These are phyloP conservation scores for Acropternis orthonyx DNA, from an alignment of 2,797 vertebrate species.

Conservation along the genomic window DNA sequence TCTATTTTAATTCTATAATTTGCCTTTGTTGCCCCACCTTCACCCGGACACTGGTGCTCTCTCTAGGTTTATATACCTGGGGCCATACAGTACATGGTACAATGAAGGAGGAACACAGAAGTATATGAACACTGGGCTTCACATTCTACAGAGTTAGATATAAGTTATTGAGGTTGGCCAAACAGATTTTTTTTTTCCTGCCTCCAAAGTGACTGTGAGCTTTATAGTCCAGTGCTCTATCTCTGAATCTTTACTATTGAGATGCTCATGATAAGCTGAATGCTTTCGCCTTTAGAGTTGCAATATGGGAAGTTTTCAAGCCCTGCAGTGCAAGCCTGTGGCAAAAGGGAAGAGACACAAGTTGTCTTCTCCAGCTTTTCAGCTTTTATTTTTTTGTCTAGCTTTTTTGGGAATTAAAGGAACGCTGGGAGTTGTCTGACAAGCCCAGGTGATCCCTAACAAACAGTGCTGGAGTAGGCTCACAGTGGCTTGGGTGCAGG, in stretches of 20 bases:
- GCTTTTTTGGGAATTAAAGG: background rate
- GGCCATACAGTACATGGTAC: fast-evolving
- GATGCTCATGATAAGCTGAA: background rate
- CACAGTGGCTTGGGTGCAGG: background rate
- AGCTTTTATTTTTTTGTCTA: background rate
- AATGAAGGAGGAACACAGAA: background rate
- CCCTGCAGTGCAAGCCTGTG: background rate
- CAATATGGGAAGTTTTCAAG: background rate
- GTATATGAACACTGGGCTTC: background rate
- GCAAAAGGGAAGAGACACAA: background rate
- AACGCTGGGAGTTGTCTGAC: background rate
- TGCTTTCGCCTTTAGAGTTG: background rate
- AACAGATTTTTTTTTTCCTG: background rate
- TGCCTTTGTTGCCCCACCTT: background rate
- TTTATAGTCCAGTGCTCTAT: background rate
- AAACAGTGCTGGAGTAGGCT: background rate
- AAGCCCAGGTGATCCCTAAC: background rate
- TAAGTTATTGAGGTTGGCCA: background rate
- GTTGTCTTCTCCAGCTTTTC: background rate
- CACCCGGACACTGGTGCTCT: background rate
- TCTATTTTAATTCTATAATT: background rate
- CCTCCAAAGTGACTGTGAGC: background rate
- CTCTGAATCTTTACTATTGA: background rate
- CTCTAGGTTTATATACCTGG: background rate
- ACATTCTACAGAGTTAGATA: background rate